phyloP scores from a whole-genome alignment of 2,888 invertebrate species.

The Anthophora plumipes region DNA sequence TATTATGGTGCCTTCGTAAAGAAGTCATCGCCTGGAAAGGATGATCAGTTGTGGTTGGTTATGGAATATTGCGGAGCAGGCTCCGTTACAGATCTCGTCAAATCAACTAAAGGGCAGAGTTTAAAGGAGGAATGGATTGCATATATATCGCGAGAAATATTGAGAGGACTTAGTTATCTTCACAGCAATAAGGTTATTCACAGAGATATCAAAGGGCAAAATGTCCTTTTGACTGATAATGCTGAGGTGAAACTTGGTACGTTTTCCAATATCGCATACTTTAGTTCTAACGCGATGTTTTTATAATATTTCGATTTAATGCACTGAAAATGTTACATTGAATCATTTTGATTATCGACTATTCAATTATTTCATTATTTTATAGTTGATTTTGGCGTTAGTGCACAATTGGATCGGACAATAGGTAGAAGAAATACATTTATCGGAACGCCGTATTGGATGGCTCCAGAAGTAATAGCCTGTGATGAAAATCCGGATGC shows the following conservation, averaged over 20 bases:
- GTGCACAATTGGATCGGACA: slow-evolving; percentile 99
- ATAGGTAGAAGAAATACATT: slow-evolving; percentile 99
- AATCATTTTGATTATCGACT: neutral
- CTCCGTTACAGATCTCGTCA: slow-evolving; percentile 99
- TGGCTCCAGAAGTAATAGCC: slow-evolving; percentile 99
- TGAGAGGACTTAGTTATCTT: slow-evolving; percentile 97
- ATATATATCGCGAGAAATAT: slow-evolving; percentile 98
- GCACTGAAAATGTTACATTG: neutral
- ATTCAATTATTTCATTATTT: slow-evolving; percentile 49
- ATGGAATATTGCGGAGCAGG: slow-evolving; percentile 99
- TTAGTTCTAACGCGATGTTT: neutral
- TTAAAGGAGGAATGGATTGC: slow-evolving; percentile 99
- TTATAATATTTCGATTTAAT: neutral
- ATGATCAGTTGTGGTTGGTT: slow-evolving; percentile 99
- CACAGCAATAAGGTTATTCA: slow-evolving; percentile 99
- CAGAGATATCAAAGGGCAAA: slow-evolving; percentile 99
- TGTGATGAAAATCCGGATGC: slow-evolving; percentile 99
- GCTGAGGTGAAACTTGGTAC: slow-evolving; percentile 99
- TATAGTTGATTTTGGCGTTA: slow-evolving; percentile 99
- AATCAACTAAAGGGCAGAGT: slow-evolving; percentile 99
- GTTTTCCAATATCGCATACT: neutral
- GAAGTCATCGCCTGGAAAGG: slow-evolving; percentile 99
- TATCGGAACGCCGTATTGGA: slow-evolving; percentile 99
- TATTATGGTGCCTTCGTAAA: slow-evolving; percentile 99
- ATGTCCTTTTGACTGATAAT: slow-evolving; percentile 99